A percentile compares a stretch with the other conserved stretches of the same genome.
Evolutionary conservation across 2,888 invertebrate genomes (phyloP).

Genomic region (Hemistola chrysoprasaria): DNA sequence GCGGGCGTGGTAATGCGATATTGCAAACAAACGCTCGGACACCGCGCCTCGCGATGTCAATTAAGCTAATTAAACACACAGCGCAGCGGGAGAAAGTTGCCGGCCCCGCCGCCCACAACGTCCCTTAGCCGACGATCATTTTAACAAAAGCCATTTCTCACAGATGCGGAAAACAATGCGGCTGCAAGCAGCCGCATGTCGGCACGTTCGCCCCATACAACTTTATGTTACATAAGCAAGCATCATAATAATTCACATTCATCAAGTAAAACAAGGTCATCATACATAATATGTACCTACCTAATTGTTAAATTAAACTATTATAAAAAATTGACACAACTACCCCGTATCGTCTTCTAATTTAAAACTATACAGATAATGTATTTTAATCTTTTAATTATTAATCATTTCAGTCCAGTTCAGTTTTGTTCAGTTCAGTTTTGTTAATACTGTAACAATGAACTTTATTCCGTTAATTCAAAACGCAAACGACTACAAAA

Average conservation of each 20-base stretch:
- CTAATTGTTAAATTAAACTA: too few relatives aligned
- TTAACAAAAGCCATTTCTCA: slow-evolving; percentile 65
- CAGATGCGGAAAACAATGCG: slow-evolving; percentile 54
- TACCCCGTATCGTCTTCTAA: too few relatives aligned
- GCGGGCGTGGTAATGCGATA: slow-evolving; percentile 68
- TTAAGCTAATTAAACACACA: slow-evolving; percentile 81
- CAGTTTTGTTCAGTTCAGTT: too few relatives aligned
- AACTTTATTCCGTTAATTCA: slow-evolving; percentile 53
- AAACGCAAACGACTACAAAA: slow-evolving; percentile 67
- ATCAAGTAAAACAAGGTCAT: background rate
- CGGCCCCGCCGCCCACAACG: slow-evolving; percentile 48
- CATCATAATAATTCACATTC: too few relatives aligned
- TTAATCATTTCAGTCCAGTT: too few relatives aligned
- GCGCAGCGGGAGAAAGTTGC: slow-evolving; percentile 62
- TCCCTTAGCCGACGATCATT: slow-evolving; percentile 66
- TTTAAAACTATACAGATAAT: too few relatives aligned
- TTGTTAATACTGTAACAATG: too few relatives aligned
- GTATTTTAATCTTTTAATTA: too few relatives aligned
- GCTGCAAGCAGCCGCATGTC: slow-evolving; percentile 12
- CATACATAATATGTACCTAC: too few relatives aligned
- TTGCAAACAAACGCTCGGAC: slow-evolving; percentile 79
- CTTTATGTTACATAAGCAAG: slow-evolving; percentile 26
- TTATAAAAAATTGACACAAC: too few relatives aligned
- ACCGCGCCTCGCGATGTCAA: slow-evolving; percentile 79
- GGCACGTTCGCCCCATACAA: slow-evolving; percentile 13